Evolutionary conservation across 1,140 invertebrate species (phyloP).

Genomic region (Drosophila ercepeae): DNA sequence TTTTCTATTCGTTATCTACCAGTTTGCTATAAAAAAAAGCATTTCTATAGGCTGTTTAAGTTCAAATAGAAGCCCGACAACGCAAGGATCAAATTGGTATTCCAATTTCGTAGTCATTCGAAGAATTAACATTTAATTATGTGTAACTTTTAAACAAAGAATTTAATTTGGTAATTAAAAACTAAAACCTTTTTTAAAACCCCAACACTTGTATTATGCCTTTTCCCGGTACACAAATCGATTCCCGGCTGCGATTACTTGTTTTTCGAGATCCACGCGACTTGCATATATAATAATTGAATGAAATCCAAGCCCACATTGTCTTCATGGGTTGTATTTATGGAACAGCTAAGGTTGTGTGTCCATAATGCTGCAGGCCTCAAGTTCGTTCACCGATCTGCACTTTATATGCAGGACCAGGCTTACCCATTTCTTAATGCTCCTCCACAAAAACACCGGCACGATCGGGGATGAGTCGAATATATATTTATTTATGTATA

Average conservation of each 20-base stretch:
- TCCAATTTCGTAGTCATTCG: background rate
- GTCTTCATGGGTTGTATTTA: slow-evolving; percentile 15
- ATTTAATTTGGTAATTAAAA: background rate
- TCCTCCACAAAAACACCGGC: slow-evolving; percentile 9
- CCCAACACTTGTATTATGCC: background rate
- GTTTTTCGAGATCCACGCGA: slow-evolving; percentile 55
- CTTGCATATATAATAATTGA: slow-evolving; percentile 63
- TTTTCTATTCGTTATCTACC: too few species aligned
- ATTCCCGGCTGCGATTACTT: slow-evolving; percentile 37
- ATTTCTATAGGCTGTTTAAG: background rate
- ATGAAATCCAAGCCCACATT: slow-evolving; percentile 3
- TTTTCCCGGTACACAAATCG: background rate
- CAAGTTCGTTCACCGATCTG: slow-evolving; percentile 72
- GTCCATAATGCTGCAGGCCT: slow-evolving; percentile 60
- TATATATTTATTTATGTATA: slow-evolving; percentile 24
- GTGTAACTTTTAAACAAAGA: background rate
- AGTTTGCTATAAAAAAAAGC: background rate
- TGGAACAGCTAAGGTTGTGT: slow-evolving; percentile 67
- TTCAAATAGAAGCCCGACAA: too few species aligned
- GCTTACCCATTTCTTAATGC: slow-evolving; percentile 75
- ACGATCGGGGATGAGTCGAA: slow-evolving; percentile 12
- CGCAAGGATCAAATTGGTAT: too few species aligned
- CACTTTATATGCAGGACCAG: slow-evolving; percentile 67
- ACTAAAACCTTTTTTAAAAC: background rate
- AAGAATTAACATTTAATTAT: background rate